phyloP scores from a whole-genome alignment of 30 jellyfish, hydroid and myxozoan genomes.

The Cassiopea andromeda region DNA sequence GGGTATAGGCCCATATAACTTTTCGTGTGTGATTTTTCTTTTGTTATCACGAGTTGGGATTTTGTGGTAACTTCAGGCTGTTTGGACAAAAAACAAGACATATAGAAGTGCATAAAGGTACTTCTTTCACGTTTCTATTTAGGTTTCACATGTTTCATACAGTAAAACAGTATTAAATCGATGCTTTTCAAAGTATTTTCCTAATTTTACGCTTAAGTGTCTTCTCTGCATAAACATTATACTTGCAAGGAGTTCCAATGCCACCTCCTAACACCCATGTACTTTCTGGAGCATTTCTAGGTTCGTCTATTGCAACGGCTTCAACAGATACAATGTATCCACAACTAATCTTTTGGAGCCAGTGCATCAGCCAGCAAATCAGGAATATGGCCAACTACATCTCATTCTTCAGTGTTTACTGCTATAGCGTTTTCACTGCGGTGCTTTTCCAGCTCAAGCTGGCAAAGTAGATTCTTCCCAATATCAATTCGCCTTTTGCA shows the following conservation, averaged over 20 bases:
- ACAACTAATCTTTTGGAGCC: slow-evolving; percentile 4
- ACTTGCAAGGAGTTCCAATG: slow-evolving; percentile 11
- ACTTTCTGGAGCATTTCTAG: slow-evolving; percentile 22
- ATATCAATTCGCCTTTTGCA: too few species aligned
- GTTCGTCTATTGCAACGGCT: background rate
- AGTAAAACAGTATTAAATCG: slow-evolving; percentile 11
- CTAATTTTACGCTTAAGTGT: slow-evolving; percentile 9
- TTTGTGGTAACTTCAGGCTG: slow-evolving; percentile 13
- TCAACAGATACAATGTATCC: slow-evolving; percentile 7
- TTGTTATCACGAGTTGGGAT: slow-evolving; percentile 21
- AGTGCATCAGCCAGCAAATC: slow-evolving; percentile 4
- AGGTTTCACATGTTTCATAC: slow-evolving; percentile 2
- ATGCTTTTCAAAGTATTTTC: slow-evolving; percentile 7
- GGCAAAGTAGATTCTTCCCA: too few species aligned
- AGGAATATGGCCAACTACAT: slow-evolving; percentile 2
- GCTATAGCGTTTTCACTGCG: too few species aligned
- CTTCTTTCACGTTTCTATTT: slow-evolving; percentile 14
- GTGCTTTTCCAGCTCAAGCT: too few species aligned
- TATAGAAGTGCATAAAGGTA: background rate
- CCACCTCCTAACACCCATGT: slow-evolving; percentile 17
- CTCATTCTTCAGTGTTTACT: too few species aligned
- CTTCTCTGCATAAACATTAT: slow-evolving; percentile 7
- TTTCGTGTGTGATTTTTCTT: background rate
- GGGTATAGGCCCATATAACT: slow-evolving; percentile 9
- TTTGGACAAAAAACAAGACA: slow-evolving; percentile 13